Evolutionary conservation across 2,888 invertebrate species (phyloP).

Genomic region (Microplitis deprimator): DNA sequence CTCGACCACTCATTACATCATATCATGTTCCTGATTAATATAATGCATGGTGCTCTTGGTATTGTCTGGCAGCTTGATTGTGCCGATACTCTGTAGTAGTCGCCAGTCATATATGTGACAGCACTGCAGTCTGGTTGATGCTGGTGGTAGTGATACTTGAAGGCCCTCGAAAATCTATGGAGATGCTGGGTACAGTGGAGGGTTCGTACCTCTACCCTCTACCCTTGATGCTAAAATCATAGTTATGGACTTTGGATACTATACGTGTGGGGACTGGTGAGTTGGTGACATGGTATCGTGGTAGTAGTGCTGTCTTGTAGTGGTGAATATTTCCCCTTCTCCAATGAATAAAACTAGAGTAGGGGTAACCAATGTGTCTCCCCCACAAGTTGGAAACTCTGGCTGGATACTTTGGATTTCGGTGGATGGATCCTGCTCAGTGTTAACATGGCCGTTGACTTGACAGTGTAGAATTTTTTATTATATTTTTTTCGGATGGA

Average conservation of each 20-base stretch:
- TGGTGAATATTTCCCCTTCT: conserved; percentile 2
- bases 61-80: not conserved
- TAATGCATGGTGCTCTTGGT: not conserved
- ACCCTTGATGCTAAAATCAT: too few relatives aligned
- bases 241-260: too few relatives aligned
- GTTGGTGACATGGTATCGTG: not conserved
- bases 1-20: not conserved
- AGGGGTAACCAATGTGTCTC: not conserved
- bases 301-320: conserved; percentile 2
- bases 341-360: not conserved
- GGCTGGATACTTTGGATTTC: conserved; percentile 1
- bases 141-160: not conserved
- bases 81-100: not conserved
- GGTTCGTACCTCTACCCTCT: too few relatives aligned
- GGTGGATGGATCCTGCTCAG: conserved; percentile 24
- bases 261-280: too few relatives aligned
- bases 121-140: too few relatives aligned
- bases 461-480: conserved; percentile 8
- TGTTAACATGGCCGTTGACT: conserved; percentile 52
- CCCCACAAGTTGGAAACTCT: conserved; percentile 1
- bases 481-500: conserved; percentile 46
- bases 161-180: not conserved
- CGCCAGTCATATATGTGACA: too few relatives aligned
- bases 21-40: not conserved
- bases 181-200: too few relatives aligned